Percentiles rank a stretch among this genome's conserved stretches.
Conservation (phyloP, 2,113 vertebrate genomes). For the Neolamprologus cancellatus region DNA sequence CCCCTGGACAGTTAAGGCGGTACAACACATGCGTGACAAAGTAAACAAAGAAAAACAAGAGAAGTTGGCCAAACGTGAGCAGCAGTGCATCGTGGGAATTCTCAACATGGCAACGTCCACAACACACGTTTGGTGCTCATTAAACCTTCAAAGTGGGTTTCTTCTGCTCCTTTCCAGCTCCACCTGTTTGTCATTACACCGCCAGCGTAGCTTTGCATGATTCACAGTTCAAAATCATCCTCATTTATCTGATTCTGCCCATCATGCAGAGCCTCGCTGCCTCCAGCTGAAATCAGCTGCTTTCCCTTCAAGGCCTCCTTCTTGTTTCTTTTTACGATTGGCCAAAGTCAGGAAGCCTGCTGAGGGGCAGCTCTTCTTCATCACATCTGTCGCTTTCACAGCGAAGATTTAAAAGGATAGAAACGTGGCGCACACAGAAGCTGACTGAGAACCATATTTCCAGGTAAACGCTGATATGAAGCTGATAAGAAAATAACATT, state of each 20-base stretch:
- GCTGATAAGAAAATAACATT: background rate
- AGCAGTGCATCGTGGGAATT: background rate
- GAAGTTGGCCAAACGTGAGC: background rate
- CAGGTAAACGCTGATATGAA: background rate
- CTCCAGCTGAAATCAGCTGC: background rate
- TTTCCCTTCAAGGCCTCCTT: background rate
- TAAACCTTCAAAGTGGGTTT: background rate
- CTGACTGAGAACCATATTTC: background rate
- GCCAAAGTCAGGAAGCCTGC: background rate
- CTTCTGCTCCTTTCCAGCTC: background rate
- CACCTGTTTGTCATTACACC: background rate
- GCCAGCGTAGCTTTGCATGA: background rate
- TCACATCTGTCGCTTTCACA: accelerated
- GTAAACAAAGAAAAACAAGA: background rate
- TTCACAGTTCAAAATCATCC: background rate
- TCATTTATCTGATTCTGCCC: background rate
- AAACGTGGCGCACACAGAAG: background rate
- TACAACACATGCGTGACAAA: background rate
- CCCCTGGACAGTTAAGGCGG: background rate
- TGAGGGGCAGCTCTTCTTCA: background rate
- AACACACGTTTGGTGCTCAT: background rate
- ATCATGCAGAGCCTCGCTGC: background rate
- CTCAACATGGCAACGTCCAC: background rate
- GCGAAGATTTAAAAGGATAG: background rate
- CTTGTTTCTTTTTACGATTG: background rate